Base-by-base conservation (phyloP, 2,113 vertebrate genomes). In the Ochotona princeps region DNA sequence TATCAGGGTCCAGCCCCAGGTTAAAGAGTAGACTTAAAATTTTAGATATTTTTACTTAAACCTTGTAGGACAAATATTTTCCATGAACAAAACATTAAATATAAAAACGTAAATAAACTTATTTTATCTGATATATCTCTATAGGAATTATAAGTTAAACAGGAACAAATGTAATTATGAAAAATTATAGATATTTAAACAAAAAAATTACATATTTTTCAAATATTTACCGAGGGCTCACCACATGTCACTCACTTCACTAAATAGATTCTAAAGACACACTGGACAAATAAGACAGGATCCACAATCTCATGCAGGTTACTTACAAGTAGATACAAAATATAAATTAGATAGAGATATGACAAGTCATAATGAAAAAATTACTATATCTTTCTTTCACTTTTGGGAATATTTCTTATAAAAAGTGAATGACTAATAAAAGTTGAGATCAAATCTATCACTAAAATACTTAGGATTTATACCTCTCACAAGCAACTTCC, bases 151-250 rank as follows among this genome's bases (percentile, higher is more conserved):
- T 17, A 87, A 32, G 21, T 87, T 28, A 54, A 88, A 63, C 70
- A 88, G 82, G 20, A 90, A 1, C 87, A 32, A 76, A 66, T 73
- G 69, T 2, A 65, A 73, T 76, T 84, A 85, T 75, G 9, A 94
- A 75, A 74, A 12, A 87, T 54, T 90, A 26, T 78, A 82, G 86
- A 70, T 79, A 76, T 47, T n/a, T 89, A 15, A 44, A 89, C 66
- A 90, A 86, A 89, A 74, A 74, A 63, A 92, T 65, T 92, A 61
- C 11, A 75, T 57, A 82, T 61, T 87, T 92, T 78, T 78, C 28
- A 94, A 73, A 38, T 69, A 94, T 80, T 70, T 84, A 88, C 30
- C 63, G 80, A 66, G 5, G 83, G 23, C 47, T 26, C 66, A 74
- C 38, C 20, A 89, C 7, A 51, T 74, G 30, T 6, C 74, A 87